phyloP scores from a whole-genome alignment of 2,888 invertebrate species.

The Aleiodes testaceus region DNA sequence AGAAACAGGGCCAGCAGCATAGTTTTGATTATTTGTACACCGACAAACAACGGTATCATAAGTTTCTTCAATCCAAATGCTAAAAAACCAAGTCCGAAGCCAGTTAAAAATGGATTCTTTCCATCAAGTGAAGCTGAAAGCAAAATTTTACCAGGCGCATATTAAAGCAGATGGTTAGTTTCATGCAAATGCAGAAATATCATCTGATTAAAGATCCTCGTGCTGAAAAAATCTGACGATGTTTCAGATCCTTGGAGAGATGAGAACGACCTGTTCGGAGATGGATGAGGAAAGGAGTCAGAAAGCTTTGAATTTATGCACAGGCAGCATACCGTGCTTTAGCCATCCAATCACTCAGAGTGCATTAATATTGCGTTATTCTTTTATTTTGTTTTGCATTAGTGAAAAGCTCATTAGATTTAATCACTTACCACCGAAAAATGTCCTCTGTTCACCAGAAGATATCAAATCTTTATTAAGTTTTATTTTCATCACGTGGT shows the following conservation, averaged over 20 bases:
- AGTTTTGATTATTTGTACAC: constrained; percentile 87
- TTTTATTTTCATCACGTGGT: constrained; percentile 79
- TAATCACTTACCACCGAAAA: constrained; percentile 68
- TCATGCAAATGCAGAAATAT: constrained; percentile 65
- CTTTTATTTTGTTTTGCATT: constrained; percentile 30
- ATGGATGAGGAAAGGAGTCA: too few species aligned
- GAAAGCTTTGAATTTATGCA: neutral
- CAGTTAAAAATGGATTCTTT: constrained; percentile 79
- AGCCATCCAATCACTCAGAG: neutral
- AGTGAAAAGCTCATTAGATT: constrained; percentile 11
- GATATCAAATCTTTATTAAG: constrained; percentile 75
- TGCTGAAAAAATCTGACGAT: neutral
- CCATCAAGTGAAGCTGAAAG: constrained; percentile 73
- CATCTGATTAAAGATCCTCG: neutral
- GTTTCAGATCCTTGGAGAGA: too few species aligned
- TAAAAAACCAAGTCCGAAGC: constrained; percentile 80
- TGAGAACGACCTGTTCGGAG: too few species aligned
- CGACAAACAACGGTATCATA: constrained; percentile 86
- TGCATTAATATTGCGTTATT: neutral
- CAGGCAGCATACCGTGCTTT: constrained; percentile 22
- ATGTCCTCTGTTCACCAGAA: constrained; percentile 64
- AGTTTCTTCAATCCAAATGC: constrained; percentile 88
- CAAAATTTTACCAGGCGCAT: constrained; percentile 66
- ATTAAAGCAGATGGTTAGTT: constrained; percentile 71
- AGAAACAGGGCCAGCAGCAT: constrained; percentile 88